Percentiles rank a stretch among this genome's conserved stretches.
Evolutionary conservation across 2,113 vertebrate genomes (phyloP).

Genomic region (Pseudopipra pipra): DNA sequence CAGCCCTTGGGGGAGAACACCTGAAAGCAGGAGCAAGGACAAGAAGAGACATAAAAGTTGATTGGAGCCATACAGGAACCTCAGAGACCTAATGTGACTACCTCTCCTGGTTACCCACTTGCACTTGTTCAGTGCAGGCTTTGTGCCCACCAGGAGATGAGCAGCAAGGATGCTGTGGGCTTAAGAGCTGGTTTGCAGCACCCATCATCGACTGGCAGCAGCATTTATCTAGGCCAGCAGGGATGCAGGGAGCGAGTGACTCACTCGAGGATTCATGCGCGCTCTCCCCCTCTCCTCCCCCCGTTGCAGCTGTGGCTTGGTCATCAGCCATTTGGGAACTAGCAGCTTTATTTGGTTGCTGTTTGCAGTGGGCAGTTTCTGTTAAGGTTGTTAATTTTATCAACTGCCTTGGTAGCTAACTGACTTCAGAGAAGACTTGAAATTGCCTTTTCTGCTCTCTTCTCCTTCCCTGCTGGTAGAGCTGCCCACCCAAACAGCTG

Average conservation of each 20-base stretch:
- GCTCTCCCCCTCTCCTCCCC: neutral
- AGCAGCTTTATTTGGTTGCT: constrained; percentile 58
- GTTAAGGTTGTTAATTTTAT: constrained; percentile 51
- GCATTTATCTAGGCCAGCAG: constrained; percentile 57
- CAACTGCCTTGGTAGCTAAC: constrained; percentile 7
- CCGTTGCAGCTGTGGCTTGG: constrained; percentile 31
- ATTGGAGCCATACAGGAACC: accelerated
- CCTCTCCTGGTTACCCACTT: neutral
- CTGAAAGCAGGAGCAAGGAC: neutral
- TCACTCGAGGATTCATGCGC: constrained; percentile 1
- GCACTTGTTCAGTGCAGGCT: neutral
- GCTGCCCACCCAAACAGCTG: constrained; percentile 37
- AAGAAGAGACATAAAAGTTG: neutral
- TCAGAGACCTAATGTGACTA: neutral
- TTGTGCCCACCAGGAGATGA: neutral
- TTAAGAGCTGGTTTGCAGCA: constrained; percentile 7
- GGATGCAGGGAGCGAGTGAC: constrained; percentile 56
- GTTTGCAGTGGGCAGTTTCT: constrained; percentile 46
- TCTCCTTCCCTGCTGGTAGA: neutral
- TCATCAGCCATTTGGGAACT: constrained; percentile 59
- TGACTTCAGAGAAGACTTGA: neutral
- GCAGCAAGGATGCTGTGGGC: constrained; percentile 7
- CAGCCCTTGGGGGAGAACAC: neutral
- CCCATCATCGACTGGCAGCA: constrained; percentile 25
- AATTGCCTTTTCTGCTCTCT: constrained; percentile 7